Conservation (phyloP, 2,888 invertebrate genomes). For the Boloria euphrosyne region DNA sequence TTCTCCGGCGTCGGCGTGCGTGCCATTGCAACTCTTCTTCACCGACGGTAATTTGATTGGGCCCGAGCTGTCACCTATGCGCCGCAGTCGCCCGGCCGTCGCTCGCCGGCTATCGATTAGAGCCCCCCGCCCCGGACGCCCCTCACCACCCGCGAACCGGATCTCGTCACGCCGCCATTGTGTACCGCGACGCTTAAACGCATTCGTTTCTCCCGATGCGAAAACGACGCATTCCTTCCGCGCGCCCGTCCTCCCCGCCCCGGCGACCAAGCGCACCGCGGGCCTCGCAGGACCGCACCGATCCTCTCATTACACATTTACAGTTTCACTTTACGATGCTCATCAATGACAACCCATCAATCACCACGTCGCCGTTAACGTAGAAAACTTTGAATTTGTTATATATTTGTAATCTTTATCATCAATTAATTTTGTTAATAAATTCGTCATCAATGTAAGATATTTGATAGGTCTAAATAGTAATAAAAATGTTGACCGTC, state of each 20-base stretch:
- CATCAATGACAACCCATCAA: constrained; percentile 30
- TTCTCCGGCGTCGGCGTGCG: constrained; percentile 68
- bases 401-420: too few relatives aligned
- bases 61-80: constrained; percentile 81
- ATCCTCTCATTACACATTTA: constrained; percentile 75
- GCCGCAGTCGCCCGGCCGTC: constrained; percentile 81
- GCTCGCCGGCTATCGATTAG: constrained; percentile 82
- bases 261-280: constrained; percentile 48
- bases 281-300: constrained; percentile 61
- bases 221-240: constrained; percentile 83
- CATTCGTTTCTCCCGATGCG: constrained; percentile 83
- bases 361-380: not conserved
- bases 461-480: too few relatives aligned
- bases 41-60: constrained; percentile 81
- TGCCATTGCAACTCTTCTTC: constrained; percentile 74
- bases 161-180: constrained; percentile 83
- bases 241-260: constrained; percentile 67
- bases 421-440: too few relatives aligned
- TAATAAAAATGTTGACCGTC: too few relatives aligned
- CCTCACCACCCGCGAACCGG: constrained; percentile 79
- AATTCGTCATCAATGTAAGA: too few relatives aligned
- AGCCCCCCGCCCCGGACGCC: constrained; percentile 62
- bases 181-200: constrained; percentile 83
- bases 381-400: too few relatives aligned
- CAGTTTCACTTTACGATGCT: constrained; percentile 44